Evolutionary conservation across 2,888 invertebrate genomes (phyloP).

Genomic region (Chalcis sispes): DNA sequence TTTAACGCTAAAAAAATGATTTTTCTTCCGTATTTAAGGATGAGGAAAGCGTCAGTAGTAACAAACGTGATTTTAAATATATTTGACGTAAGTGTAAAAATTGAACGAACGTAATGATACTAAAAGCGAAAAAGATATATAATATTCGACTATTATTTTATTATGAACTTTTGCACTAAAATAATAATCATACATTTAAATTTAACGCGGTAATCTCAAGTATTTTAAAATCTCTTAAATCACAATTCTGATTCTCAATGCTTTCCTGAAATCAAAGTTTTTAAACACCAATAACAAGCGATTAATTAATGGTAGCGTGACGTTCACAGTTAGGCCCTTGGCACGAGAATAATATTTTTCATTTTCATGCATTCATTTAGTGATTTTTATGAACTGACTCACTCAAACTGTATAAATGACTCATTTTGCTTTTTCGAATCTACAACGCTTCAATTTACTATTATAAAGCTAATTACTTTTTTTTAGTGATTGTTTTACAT

Average conservation of each 20-base stretch:
- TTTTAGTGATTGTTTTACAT: no score
- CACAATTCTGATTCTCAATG: no score
- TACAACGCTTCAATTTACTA: no score
- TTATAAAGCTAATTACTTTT: no score
- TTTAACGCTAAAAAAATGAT: neutral
- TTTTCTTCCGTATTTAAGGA: neutral
- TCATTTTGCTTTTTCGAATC: constrained; percentile 15
- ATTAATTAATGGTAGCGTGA: neutral
- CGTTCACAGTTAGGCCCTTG: constrained; percentile 24
- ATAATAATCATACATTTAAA: no score
- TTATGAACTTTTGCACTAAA: no score
- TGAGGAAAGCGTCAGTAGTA: constrained; percentile 6
- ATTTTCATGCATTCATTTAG: constrained; percentile 60
- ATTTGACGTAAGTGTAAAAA: constrained; percentile 2
- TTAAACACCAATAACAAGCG: no score
- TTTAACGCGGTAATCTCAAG: no score
- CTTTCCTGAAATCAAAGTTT: no score
- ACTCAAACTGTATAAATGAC: constrained; percentile 10
- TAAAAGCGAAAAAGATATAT: neutral
- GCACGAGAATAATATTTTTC: constrained; percentile 47
- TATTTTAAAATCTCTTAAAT: no score
- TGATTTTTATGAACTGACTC: constrained; percentile 39
- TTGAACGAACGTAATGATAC: no score
- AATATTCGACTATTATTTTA: no score
- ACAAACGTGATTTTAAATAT: neutral